Evolutionary conservation across 2,113 vertebrate genomes (phyloP).

Genomic region (Pungitius pungitius): DNA sequence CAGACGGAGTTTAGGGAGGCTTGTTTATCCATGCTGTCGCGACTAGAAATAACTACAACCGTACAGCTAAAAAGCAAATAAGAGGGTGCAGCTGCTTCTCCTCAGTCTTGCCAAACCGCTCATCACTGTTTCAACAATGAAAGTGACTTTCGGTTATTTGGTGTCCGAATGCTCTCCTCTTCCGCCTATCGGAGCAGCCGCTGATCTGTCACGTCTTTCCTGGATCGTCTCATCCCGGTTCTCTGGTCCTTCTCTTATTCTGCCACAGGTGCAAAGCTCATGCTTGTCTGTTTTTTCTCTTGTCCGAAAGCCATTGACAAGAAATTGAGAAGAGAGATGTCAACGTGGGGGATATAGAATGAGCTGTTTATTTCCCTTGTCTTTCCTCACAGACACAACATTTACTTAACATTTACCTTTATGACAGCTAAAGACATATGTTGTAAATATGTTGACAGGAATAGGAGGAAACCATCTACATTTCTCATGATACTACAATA

Average conservation of each 20-base stretch:
- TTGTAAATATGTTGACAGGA: neutral
- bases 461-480: neutral
- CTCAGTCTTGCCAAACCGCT: slow-evolving; percentile 23
- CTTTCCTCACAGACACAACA: too few relatives aligned
- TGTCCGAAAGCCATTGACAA: neutral
- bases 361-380: neutral
- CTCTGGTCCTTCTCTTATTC: neutral
- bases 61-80: slow-evolving; percentile 43
- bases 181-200: slow-evolving; percentile 4
- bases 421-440: neutral
- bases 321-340: neutral
- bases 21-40: slow-evolving; percentile 63
- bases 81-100: slow-evolving; percentile 25
- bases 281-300: neutral
- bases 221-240: neutral
- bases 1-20: slow-evolving; percentile 62
- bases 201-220: neutral
- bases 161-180: neutral
- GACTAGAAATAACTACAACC: slow-evolving; percentile 45
- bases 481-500: neutral
- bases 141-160: neutral
- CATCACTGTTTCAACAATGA: slow-evolving; percentile 14
- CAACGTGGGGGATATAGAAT: neutral
- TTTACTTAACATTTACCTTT: neutral
- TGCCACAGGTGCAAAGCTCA: neutral